Evolutionary conservation across 1,140 invertebrate species (phyloP), one percentile per base, ranked within the genome.

Genomic region (Drosophila navojoa): DNA sequence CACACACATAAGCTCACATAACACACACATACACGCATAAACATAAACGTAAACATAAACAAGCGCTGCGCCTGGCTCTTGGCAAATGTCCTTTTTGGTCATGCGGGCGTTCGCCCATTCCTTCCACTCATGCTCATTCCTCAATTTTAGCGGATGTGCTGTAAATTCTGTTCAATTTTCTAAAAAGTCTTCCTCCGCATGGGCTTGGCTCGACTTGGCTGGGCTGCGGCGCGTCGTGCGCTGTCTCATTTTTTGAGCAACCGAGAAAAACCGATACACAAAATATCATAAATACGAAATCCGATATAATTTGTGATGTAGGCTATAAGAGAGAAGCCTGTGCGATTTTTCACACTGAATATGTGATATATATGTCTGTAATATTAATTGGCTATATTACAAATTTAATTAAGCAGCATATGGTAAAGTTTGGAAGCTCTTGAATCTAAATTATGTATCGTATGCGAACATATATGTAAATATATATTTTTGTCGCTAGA

Each of bases 161-260:
- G 76, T 84, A 87, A 87, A 84, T 84, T 89, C 52, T 35, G 79
- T 89, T 84, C 84, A 87, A 87, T 87, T 87, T 87, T 82, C 84
- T 84, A 77, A 89, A 89, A 87, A 89, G 76, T 89, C 84, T 89
- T 84, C 63, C 32, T 59, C 66, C 40, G 81, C 78, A 86, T 87
- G 77, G 79, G 82, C 72, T 79, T 67, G 54, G 44, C 32, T 10
- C 6, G 32, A 10, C 35, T 38, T 11, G 35, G 35, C 35, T 11
- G 11, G 35, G 3, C 35, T 10, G 11, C 0, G 35, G 10, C 35
- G 4, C 10, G 35, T 3, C 35, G 11, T 3, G 10, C 10, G 10
- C 35, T 11, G 35, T 1, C 11, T 38, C 11, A 10, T 1, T 38
- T 7, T 38, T 3, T 38, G 11, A 38, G 9, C 10, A 11, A 10